Evolutionary conservation across 1,140 invertebrate genomes (phyloP).

Genomic region (Caenorhabditis latens): DNA sequence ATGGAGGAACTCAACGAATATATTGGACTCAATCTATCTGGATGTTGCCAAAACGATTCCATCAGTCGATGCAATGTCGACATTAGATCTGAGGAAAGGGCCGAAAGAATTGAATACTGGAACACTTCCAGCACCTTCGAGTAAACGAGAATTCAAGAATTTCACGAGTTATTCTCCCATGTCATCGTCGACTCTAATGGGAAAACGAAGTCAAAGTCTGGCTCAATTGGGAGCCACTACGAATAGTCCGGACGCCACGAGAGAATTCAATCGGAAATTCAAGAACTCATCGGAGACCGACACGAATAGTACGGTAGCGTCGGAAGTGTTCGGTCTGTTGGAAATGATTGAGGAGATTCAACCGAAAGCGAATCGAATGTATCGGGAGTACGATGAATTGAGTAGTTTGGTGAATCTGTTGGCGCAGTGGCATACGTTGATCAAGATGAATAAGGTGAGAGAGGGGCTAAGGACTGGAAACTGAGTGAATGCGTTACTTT

Average conservation of each 20-base stretch:
- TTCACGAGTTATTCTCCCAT: slow-evolving; percentile 45
- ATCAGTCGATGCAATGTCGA: slow-evolving; percentile 75
- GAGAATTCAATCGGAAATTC: slow-evolving; percentile 42
- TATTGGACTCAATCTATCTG: slow-evolving; percentile 73
- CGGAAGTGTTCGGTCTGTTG: not conserved
- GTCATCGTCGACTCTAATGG: slow-evolving; percentile 30
- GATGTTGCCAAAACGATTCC: slow-evolving; percentile 74
- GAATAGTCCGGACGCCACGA: not conserved
- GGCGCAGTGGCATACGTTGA: slow-evolving; percentile 28
- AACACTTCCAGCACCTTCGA: not conserved
- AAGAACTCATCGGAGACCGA: slow-evolving; percentile 16
- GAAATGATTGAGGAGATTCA: slow-evolving; percentile 45
- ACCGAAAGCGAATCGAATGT: slow-evolving; percentile 27
- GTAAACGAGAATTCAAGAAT: not conserved
- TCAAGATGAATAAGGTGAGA: slow-evolving; percentile 45
- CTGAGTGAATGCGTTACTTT: not conserved
- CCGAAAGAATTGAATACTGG: slow-evolving; percentile 6
- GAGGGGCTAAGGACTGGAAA: too few species aligned
- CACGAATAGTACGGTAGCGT: not conserved
- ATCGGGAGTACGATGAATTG: slow-evolving; percentile 40
- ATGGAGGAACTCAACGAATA: slow-evolving; percentile 75
- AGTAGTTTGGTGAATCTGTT: slow-evolving; percentile 44
- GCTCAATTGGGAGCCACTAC: slow-evolving; percentile 16
- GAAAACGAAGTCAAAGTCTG: slow-evolving; percentile 32
- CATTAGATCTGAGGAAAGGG: slow-evolving; percentile 43